Percentiles rank a stretch among this genome's conserved stretches.
phyloP scores from a whole-genome alignment of 2,113 vertebrate species.

The Zingel zingel region DNA sequence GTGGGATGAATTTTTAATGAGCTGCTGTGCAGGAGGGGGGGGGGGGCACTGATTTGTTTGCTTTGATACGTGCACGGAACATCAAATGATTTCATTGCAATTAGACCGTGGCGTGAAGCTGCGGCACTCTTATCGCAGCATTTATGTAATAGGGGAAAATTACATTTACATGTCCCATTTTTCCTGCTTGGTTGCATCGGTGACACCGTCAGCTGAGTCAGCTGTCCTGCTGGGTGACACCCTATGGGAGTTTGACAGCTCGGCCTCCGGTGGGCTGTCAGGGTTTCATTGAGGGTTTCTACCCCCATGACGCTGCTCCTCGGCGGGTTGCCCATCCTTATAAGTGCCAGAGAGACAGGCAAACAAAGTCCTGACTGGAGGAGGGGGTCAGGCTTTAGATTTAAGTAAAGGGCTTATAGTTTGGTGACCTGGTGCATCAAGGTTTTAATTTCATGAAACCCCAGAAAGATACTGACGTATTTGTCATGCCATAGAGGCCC shows the following conservation, averaged over 20 bases:
- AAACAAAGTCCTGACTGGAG: background rate
- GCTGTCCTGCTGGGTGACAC: constrained; percentile 31
- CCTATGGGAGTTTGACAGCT: constrained; percentile 40
- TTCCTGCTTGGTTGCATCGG: constrained; percentile 10
- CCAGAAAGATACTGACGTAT: background rate
- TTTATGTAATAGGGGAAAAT: constrained; percentile 42
- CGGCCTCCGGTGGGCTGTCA: constrained; percentile 20
- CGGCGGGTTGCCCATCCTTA: background rate
- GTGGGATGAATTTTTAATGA: constrained; percentile 31
- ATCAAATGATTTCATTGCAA: constrained; percentile 47
- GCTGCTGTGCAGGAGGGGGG: background rate
- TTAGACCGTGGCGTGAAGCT: constrained; percentile 4
- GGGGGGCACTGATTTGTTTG: constrained; percentile 22
- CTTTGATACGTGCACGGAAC: constrained; percentile 28
- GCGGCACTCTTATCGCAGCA: constrained; percentile 13
- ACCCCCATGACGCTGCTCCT: background rate
- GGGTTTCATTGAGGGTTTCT: constrained; percentile 34
- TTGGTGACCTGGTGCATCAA: background rate
- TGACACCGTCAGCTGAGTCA: constrained; percentile 37
- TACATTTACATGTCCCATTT: constrained; percentile 28
- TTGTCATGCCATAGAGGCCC: background rate
- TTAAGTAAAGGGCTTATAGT: constrained; percentile 39
- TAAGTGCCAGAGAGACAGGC: constrained; percentile 14
- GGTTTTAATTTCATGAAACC: constrained; percentile 7
- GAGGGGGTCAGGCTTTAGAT: constrained; percentile 26